These are phyloP conservation scores for Helarctos malayanus DNA, from an alignment of 2,797 vertebrate species.

Conservation along the genomic window DNA sequence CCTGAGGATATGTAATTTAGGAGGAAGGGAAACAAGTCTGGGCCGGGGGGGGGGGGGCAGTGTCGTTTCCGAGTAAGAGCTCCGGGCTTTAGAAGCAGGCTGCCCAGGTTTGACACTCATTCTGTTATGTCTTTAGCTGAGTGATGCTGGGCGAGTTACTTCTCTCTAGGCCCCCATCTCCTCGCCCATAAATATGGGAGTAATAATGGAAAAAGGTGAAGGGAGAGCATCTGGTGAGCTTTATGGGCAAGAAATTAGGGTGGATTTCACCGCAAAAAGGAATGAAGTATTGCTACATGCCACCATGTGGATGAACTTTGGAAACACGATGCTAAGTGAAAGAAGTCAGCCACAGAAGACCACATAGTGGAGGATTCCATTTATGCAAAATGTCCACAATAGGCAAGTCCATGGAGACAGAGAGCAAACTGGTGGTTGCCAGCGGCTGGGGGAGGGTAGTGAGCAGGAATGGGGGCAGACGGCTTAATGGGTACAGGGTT, in stretches of 20 bases:
- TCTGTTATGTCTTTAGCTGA: not conserved
- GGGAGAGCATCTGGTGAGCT: not conserved
- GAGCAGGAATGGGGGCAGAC: not conserved
- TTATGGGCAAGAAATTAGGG: not conserved
- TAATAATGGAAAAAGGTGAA: not conserved
- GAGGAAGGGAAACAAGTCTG: not conserved
- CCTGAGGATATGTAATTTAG: not conserved
- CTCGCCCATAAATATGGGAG: not conserved
- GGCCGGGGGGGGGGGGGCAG: not conserved
- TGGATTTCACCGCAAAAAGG: not conserved
- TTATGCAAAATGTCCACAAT: not conserved
- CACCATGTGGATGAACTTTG: not conserved
- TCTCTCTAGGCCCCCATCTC: not conserved
- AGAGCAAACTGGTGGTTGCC: not conserved
- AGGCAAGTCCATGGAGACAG: not conserved
- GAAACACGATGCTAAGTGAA: not conserved
- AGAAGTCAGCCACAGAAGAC: not conserved
- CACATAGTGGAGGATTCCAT: not conserved
- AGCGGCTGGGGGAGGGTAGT: not conserved
- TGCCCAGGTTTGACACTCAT: not conserved
- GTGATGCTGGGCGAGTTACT: not conserved
- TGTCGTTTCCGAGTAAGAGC: not conserved
- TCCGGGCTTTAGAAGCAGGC: not conserved
- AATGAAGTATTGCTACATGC: not conserved
- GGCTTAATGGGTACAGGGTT: not conserved